Conservation (phyloP, 1,140 invertebrate genomes). For the Maniola jurtina region DNA sequence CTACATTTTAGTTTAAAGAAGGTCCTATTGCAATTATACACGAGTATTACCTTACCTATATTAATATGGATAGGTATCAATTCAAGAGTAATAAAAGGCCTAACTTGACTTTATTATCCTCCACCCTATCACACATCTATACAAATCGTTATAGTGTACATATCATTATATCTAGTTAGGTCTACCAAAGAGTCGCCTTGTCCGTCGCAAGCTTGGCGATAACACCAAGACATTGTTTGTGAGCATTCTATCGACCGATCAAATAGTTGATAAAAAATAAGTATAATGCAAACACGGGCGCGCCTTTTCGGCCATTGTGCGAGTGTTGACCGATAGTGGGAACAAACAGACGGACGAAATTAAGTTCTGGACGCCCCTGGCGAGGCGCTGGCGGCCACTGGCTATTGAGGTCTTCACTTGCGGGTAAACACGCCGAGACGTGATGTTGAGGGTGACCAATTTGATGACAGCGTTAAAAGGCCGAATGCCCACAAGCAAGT, state of each 20-base stretch:
- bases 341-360: slow-evolving; percentile 30
- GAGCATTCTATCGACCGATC: slow-evolving; percentile 37
- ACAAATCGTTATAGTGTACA: neutral
- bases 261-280: slow-evolving; percentile 55
- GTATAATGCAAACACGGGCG: slow-evolving; percentile 45
- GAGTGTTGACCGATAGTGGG: slow-evolving; percentile 52
- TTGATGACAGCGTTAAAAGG: neutral
- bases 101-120: no score
- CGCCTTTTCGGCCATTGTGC: slow-evolving; percentile 51
- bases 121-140: no score
- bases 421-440: slow-evolving; percentile 5
- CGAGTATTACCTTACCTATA: no score
- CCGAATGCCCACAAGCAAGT: no score
- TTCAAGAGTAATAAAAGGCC: no score
- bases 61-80: no score
- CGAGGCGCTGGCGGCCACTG: slow-evolving; percentile 7
- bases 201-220: slow-evolving; percentile 26
- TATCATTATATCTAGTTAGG: neutral
- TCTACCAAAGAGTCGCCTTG: slow-evolving; percentile 3
- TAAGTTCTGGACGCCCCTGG: slow-evolving; percentile 26
- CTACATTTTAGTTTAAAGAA: no score
- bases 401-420: neutral
- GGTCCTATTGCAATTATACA: no score
- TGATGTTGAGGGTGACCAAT: neutral
- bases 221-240: slow-evolving; percentile 38